These are phyloP conservation scores for Adoxophyes honmai DNA, from an alignment of 1,140 invertebrate genomes.

Conservation along the genomic window DNA sequence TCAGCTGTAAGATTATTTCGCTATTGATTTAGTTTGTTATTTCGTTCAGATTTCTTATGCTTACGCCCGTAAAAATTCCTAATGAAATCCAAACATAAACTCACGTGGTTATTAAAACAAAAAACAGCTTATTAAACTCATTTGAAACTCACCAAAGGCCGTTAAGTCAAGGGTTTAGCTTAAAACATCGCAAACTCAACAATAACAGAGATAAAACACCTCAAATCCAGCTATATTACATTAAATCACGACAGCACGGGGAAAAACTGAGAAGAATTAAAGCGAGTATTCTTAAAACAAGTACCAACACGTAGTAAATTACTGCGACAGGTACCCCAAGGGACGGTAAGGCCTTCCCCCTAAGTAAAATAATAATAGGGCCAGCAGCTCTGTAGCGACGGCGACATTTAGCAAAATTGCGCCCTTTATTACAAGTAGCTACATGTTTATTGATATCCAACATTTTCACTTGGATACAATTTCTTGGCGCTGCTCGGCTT, in stretches of 20 bases:
- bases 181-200: slow-evolving; percentile 12
- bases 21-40: too few relatives aligned
- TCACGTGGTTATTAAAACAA: neutral
- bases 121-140: neutral
- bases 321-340: slow-evolving; percentile 65
- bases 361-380: slow-evolving; percentile 72
- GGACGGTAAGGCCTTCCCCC: slow-evolving; percentile 51
- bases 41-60: too few relatives aligned
- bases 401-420: slow-evolving; percentile 47
- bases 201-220: slow-evolving; percentile 19
- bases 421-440: slow-evolving; percentile 35
- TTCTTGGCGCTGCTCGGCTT: neutral
- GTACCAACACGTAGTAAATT: slow-evolving; percentile 58
- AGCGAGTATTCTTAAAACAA: slow-evolving; percentile 35
- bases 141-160: neutral
- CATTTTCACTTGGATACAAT: neutral
- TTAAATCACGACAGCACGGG: slow-evolving; percentile 47
- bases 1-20: too few relatives aligned
- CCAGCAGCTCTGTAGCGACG: slow-evolving; percentile 44
- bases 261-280: slow-evolving; percentile 45
- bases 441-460: slow-evolving; percentile 9
- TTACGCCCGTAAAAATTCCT: too few relatives aligned
- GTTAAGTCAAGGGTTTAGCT: neutral
- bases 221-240: slow-evolving; percentile 24
- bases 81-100: too few relatives aligned